These are phyloP conservation scores for Plutella xylostella DNA, from an alignment of 2,888 invertebrate genomes.

Conservation along the genomic window DNA sequence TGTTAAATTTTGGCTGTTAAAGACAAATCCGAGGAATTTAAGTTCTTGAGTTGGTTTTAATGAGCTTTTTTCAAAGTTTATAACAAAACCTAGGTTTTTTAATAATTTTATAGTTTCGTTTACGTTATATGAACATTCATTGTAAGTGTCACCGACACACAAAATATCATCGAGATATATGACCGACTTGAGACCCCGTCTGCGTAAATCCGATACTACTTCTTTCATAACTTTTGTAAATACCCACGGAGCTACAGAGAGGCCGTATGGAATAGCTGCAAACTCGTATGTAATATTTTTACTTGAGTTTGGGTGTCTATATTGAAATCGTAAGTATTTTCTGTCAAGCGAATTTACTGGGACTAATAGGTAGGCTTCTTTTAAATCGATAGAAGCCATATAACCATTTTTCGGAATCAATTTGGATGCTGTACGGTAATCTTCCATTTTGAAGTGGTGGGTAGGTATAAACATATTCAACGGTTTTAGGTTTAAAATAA, in stretches of 20 bases:
- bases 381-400: neutral
- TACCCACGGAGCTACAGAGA: neutral
- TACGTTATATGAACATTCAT: neutral
- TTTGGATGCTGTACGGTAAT: neutral
- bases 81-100: neutral
- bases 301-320: neutral
- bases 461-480: neutral
- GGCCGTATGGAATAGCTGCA: neutral
- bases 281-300: neutral
- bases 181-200: neutral
- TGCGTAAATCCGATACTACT: neutral
- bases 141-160: neutral
- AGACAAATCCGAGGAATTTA: neutral
- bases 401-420: neutral
- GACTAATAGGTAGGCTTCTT: neutral
- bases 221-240: neutral
- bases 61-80: neutral
- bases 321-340: too few species aligned
- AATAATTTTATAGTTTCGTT: neutral
- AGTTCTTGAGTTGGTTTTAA: neutral
- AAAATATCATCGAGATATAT: neutral
- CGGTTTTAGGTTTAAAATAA: neutral
- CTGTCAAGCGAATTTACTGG: too few species aligned
- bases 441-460: neutral
- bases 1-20: neutral